Conservation (phyloP, 2,113 vertebrate genomes). For the Chaenocephalus aceratus region DNA sequence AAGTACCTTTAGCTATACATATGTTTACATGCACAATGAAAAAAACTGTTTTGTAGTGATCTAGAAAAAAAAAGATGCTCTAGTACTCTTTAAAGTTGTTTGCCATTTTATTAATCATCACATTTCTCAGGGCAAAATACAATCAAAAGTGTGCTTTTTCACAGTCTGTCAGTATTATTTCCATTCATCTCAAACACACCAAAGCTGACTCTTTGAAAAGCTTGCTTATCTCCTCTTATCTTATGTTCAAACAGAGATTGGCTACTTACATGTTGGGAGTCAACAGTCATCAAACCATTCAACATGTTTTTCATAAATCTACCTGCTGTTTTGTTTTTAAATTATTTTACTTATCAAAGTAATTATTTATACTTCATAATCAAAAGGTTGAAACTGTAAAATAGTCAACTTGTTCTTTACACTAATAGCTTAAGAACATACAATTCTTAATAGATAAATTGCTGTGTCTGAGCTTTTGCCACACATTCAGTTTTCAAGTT, state of each 20-base stretch:
- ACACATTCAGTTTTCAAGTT: background rate
- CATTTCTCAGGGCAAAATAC: slow-evolving; percentile 14
- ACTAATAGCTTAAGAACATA: background rate
- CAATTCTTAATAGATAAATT: background rate
- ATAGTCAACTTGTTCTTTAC: background rate
- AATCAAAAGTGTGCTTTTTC: slow-evolving; percentile 14
- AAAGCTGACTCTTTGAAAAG: background rate
- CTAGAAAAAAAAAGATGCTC: background rate
- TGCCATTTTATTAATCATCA: background rate
- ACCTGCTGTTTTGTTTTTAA: no score
- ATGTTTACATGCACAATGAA: background rate
- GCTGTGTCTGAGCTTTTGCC: slow-evolving; percentile 8
- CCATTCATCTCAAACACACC: background rate
- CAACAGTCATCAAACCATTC: no score
- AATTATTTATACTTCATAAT: background rate
- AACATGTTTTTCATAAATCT: no score
- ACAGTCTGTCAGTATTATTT: background rate
- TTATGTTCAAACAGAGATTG: no score
- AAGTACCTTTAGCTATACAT: background rate
- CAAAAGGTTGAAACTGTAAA: background rate
- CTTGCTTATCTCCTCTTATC: background rate
- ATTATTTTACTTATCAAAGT: background rate
- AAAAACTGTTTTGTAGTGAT: background rate
- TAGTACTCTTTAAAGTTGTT: background rate
- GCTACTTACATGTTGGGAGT: slow-evolving; percentile 2